Base-by-base conservation (phyloP, 1,140 invertebrate genomes). In the Leucophenga varia region DNA sequence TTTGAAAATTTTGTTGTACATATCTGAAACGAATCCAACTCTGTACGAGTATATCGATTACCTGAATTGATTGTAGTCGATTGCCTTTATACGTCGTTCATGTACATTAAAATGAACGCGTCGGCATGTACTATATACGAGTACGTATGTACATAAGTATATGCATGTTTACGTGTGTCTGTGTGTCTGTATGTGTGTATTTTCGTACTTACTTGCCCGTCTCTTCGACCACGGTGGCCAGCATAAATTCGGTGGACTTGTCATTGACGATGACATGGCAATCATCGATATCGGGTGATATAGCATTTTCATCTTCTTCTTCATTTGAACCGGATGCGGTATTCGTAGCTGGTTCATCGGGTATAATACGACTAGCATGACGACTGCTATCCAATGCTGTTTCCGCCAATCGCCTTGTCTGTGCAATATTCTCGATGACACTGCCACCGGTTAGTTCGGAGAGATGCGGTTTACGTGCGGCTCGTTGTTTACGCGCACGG, bases 321-420 rank as follows among this genome's bases (percentile, higher is more conserved):
- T 91, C 89, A 52, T 89, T 89, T 53, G 87, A 90, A 9, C 89
- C 90, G n/a, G 89, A 92, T 3, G 89, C 90, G n/a, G 90, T 93
- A 64, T 92, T 92, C 3, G 90, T 93, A 30, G 89, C 86, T 74
- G 91, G 87, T 28, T 85, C 84, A 37, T 79, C 78, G n/a, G 74
- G 82, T 43, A 80, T 74, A 3, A 79, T 61, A 77, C 81, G 43
- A 78, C 79, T 57, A 78, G 80, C 59, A 80, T 84, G 52, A 79
- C 78, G 37, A 78, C 79, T 52, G 76, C 83, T 82, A 45, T 87
- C 84, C 37, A 91, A 73, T 8, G 88, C 84, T 35, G 90, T 93
- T 74, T 93, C 90, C 19, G 88, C 87, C 58, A 93, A 80, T 57
- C 87, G 79, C 47, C 85, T 78, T 1, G 89, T 91, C 64, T 89